A percentile compares a stretch with the other conserved stretches of the same genome.
phyloP scores from a whole-genome alignment of 2,113 vertebrate genomes.

The Salvelinus sp. region DNA sequence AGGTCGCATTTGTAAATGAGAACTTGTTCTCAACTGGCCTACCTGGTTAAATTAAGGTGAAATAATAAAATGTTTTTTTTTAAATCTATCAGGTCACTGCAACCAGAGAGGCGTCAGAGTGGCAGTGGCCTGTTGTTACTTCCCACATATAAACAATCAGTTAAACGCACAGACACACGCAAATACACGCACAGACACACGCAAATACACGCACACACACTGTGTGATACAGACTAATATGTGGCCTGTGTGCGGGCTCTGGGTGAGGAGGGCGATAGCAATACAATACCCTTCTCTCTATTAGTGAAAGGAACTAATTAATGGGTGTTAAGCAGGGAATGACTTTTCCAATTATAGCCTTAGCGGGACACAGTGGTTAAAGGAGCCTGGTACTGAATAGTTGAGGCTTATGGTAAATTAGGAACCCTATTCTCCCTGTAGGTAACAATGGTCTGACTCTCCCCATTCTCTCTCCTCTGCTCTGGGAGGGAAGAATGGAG shows the following conservation, averaged over 20 bases:
- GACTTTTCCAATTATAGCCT: slow-evolving; percentile 79
- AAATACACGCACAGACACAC: too few relatives aligned
- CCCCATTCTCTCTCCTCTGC: slow-evolving; percentile 41
- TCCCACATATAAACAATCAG: slow-evolving; percentile 27
- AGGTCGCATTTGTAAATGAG: too few relatives aligned
- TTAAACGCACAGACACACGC: too few relatives aligned
- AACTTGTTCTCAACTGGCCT: too few relatives aligned
- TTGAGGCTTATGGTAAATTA: slow-evolving; percentile 85
- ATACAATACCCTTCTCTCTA: slow-evolving; percentile 46
- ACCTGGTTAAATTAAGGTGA: too few relatives aligned
- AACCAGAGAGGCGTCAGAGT: slow-evolving; percentile 38
- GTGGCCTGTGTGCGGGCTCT: background rate
- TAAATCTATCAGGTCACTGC: slow-evolving; percentile 36
- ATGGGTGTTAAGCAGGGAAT: slow-evolving; percentile 75
- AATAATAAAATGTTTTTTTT: too few relatives aligned
- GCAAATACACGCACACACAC: too few relatives aligned
- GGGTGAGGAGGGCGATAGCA: slow-evolving; percentile 52
- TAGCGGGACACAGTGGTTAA: slow-evolving; percentile 79
- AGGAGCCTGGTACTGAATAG: slow-evolving; percentile 86
- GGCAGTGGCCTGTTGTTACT: slow-evolving; percentile 16
- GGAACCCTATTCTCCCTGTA: slow-evolving; percentile 76
- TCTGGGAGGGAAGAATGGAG: slow-evolving; percentile 63
- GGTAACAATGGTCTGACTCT: slow-evolving; percentile 65
- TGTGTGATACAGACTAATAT: too few relatives aligned
- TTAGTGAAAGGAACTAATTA: slow-evolving; percentile 66